A percentile compares a stretch with the other conserved stretches of the same genome.
Evolutionary conservation across 1,140 invertebrate genomes (phyloP).

Genomic region (Lepidurus arcticus): DNA sequence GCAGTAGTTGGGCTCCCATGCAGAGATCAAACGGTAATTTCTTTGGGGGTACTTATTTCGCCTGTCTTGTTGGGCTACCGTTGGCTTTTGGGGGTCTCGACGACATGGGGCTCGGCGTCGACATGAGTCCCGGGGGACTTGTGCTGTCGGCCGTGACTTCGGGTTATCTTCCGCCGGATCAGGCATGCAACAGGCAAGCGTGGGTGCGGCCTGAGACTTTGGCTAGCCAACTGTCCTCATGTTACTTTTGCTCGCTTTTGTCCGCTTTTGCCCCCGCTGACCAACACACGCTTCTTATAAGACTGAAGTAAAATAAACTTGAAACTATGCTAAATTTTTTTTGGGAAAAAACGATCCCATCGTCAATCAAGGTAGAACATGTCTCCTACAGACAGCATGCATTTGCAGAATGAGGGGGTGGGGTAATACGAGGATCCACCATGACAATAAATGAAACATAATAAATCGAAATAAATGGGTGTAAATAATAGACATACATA

Average conservation of each 20-base stretch:
- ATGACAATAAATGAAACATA: background rate
- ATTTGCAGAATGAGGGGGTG: too few species aligned
- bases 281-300: too few species aligned
- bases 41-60: background rate
- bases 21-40: background rate
- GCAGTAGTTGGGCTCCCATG: background rate
- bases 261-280: background rate
- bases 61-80: background rate
- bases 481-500: too few species aligned
- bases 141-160: background rate
- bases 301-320: too few species aligned
- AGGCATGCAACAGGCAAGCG: conserved; percentile 19
- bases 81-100: background rate
- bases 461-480: background rate
- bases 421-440: too few species aligned
- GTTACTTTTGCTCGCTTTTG: background rate
- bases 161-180: background rate
- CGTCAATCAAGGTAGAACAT: too few species aligned
- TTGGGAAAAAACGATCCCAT: too few species aligned
- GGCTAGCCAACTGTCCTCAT: background rate
- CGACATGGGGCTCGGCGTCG: background rate
- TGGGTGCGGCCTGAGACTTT: background rate
- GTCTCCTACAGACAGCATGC: too few species aligned
- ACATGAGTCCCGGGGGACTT: background rate
- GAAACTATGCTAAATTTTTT: too few species aligned